A percentile compares a stretch with the other conserved stretches of the same genome.
Conservation (phyloP, 2,888 invertebrate species). For the Oscheius sp. region DNA sequence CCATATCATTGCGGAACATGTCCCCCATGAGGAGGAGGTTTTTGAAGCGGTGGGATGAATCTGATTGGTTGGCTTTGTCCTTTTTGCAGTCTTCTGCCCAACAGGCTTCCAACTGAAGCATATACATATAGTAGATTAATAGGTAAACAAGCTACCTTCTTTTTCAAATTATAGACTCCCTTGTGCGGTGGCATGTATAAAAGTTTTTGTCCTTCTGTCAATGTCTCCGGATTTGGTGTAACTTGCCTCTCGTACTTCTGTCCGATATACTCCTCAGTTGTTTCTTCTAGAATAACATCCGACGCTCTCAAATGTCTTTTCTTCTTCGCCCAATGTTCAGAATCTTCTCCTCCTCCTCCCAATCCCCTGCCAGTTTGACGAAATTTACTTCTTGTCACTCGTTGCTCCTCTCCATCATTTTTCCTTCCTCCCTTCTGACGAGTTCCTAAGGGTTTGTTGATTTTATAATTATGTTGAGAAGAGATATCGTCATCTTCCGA, state of each 20-base stretch:
- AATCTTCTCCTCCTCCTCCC: conserved; percentile 27
- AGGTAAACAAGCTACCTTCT: neutral
- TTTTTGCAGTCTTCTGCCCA: conserved; percentile 7
- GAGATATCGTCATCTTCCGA: conserved; percentile 20
- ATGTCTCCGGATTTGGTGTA: conserved; percentile 1
- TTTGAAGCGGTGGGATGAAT: neutral
- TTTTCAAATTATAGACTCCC: neutral
- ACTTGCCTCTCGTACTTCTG: too few relatives aligned
- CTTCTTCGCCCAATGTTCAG: conserved; percentile 17
- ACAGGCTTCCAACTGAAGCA: neutral
- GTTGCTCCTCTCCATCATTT: conserved; percentile 8
- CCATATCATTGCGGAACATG: too few relatives aligned
- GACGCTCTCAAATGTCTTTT: conserved; percentile 22
- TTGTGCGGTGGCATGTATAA: neutral
- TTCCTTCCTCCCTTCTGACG: neutral
- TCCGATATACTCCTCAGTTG: neutral
- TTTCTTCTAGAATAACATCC: neutral
- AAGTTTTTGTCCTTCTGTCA: conserved; percentile 16
- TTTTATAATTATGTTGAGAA: neutral
- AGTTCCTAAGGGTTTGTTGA: neutral
- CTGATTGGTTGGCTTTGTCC: neutral
- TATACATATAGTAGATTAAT: neutral
- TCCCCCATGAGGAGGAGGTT: neutral
- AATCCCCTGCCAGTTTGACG: conserved; percentile 1
- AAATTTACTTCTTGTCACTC: conserved; percentile 29